Conservation (phyloP, 2,888 invertebrate species). For the Hylaea fasciaria region DNA sequence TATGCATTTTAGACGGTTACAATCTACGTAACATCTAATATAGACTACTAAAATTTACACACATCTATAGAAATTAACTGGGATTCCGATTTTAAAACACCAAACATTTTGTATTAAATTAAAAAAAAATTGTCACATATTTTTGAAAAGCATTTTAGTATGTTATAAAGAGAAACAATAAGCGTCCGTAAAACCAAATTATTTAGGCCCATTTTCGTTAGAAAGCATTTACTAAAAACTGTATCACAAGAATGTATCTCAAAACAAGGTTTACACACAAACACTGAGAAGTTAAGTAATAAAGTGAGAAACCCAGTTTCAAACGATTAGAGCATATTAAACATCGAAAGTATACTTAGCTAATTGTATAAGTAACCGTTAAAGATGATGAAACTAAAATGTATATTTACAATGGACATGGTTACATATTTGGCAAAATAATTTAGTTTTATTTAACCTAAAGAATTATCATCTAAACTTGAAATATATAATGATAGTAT, state of each 20-base stretch:
- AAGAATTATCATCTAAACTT: constrained; percentile 44
- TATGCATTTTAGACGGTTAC: constrained; percentile 74
- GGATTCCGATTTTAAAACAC: constrained; percentile 56
- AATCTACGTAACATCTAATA: constrained; percentile 82
- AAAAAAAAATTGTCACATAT: constrained; percentile 19
- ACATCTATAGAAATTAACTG: constrained; percentile 80
- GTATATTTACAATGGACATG: constrained; percentile 76
- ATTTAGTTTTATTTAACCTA: constrained; percentile 63
- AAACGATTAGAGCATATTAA: constrained; percentile 33
- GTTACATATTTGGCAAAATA: constrained; percentile 80
- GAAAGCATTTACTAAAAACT: constrained; percentile 3
- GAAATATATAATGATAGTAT: constrained; percentile 49
- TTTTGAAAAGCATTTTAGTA: neutral
- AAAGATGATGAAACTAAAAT: constrained; percentile 53
- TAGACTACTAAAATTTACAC: constrained; percentile 80
- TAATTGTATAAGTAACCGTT: constrained; percentile 53
- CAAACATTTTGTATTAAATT: constrained; percentile 36
- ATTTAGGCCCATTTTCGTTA: constrained; percentile 47
- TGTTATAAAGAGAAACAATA: neutral
- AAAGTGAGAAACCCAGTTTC: constrained; percentile 54
- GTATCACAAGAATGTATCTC: neutral
- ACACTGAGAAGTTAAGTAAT: constrained; percentile 5
- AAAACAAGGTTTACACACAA: neutral
- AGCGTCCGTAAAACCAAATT: constrained; percentile 17
- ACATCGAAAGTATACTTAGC: constrained; percentile 44